Conservation (phyloP, 2,888 invertebrate species). For the Geotrupes spiniger region DNA sequence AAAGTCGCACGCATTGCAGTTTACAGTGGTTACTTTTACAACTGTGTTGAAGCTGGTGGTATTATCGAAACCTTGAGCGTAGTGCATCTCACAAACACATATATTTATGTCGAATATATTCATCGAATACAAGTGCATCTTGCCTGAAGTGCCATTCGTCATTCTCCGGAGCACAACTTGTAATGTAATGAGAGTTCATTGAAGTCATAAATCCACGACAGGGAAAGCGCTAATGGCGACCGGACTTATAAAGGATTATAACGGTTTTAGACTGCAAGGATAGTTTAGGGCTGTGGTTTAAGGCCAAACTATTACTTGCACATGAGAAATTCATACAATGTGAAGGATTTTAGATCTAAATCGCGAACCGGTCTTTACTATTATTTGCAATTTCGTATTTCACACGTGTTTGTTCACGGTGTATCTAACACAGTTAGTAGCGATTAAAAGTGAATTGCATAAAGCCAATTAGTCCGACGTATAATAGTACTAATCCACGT, state of each 20-base stretch:
- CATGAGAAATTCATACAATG: constrained; percentile 13
- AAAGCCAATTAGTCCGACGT: no score
- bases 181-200: constrained; percentile 27
- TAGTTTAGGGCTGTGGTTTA: constrained; percentile 14
- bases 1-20: no score
- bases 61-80: no score
- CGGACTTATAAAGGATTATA: constrained; percentile 23
- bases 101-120: not conserved
- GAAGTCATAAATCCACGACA: constrained; percentile 28
- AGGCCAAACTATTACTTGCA: not conserved
- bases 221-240: constrained; percentile 27
- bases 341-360: constrained; percentile 11
- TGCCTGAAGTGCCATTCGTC: constrained; percentile 21
- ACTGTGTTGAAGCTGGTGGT: no score
- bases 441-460: no score
- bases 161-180: constrained; percentile 19
- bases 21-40: no score
- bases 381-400: no score
- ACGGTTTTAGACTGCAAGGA: constrained; percentile 21
- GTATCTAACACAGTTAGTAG: no score
- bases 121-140: not conserved
- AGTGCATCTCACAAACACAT: no score
- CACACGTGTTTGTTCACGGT: no score
- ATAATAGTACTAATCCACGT: no score
- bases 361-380: no score